phyloP scores from a whole-genome alignment of 2,888 invertebrate species.

The Crematogaster levior region DNA sequence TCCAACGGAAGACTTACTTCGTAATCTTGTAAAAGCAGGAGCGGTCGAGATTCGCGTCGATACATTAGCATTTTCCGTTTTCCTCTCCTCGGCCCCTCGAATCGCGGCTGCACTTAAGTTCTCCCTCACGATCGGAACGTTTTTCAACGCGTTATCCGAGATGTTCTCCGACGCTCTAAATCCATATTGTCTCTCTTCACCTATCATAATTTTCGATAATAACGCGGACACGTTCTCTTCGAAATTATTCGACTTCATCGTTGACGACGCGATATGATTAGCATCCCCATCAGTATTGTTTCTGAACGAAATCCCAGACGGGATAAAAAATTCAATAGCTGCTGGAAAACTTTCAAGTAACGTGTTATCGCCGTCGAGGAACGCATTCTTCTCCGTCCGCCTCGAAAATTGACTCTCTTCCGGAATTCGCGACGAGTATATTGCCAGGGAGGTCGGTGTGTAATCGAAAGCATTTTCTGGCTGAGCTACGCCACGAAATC shows the following conservation, averaged over 20 bases:
- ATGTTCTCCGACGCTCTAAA: conserved; percentile 22
- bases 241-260: background rate
- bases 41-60: conserved; percentile 25
- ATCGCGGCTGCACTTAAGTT: conserved; percentile 20
- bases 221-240: background rate
- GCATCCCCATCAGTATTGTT: background rate
- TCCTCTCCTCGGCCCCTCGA: background rate
- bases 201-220: conserved; percentile 4
- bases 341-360: background rate
- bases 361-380: background rate
- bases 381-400: conserved; percentile 17
- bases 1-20: conserved; percentile 3
- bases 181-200: background rate
- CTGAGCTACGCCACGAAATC: conserved; percentile 14
- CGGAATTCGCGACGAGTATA: conserved; percentile 42
- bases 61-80: conserved; percentile 43
- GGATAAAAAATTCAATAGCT: background rate
- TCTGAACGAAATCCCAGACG: background rate
- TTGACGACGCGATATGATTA: background rate
- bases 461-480: conserved; percentile 37
- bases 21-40: conserved; percentile 40
- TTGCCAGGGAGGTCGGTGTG: background rate
- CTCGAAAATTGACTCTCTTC: conserved; percentile 29
- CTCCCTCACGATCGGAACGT: background rate
- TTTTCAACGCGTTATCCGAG: conserved; percentile 31